Conservation (phyloP, 2,113 vertebrate genomes). For the Macquaria australasica region DNA sequence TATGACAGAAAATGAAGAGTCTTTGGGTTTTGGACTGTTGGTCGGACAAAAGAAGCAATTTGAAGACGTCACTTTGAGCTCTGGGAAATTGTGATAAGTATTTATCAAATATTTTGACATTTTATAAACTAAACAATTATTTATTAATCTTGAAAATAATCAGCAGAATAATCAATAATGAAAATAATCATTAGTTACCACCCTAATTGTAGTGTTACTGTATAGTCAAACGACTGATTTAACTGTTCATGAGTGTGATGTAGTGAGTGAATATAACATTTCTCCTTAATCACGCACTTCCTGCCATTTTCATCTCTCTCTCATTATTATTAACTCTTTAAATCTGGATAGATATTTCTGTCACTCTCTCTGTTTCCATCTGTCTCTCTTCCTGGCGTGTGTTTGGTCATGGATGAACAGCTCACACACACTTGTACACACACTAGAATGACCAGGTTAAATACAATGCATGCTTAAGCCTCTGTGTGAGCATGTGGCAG, state of each 20-base stretch:
- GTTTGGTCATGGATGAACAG: conserved; percentile 36
- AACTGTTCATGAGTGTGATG: not conserved
- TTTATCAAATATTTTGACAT: too few relatives aligned
- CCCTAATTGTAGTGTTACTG: not conserved
- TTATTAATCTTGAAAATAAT: too few relatives aligned
- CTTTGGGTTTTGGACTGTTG: too few relatives aligned
- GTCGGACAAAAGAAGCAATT: too few relatives aligned
- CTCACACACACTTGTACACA: conserved; percentile 33
- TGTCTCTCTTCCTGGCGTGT: conserved; percentile 32
- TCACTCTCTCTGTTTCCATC: conserved; percentile 47
- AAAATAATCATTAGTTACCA: too few relatives aligned
- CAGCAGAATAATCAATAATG: too few relatives aligned
- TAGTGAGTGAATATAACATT: not conserved
- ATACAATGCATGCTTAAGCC: conserved; percentile 57
- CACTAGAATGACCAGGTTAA: conserved; percentile 54
- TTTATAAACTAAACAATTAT: too few relatives aligned
- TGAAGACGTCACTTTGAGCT: too few relatives aligned
- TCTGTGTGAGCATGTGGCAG: conserved; percentile 48
- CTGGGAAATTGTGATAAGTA: too few relatives aligned
- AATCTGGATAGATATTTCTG: conserved; percentile 28
- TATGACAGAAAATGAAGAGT: too few relatives aligned
- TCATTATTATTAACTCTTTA: conserved; percentile 16
- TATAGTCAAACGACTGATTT: not conserved
- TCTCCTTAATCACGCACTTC: conserved; percentile 11
- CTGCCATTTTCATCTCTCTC: not conserved